Evolutionary conservation across 2,797 vertebrate species (phyloP).

Genomic region (Enteromius treurensis): DNA sequence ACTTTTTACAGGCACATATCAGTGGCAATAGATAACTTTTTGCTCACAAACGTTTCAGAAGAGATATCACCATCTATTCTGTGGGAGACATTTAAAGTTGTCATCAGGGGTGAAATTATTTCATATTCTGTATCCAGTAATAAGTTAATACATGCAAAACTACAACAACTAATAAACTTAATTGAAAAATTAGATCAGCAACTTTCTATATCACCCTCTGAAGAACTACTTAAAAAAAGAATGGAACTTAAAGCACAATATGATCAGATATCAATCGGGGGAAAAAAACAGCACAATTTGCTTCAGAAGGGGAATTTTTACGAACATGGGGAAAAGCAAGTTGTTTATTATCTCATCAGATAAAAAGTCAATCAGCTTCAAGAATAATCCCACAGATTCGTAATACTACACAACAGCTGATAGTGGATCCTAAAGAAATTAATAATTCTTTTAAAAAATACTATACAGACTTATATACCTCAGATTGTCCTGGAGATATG

Average conservation of each 20-base stretch:
- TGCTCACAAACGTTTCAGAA: too few species aligned
- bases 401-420: too few species aligned
- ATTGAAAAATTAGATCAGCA: not conserved
- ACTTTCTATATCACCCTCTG: not conserved
- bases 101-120: constrained; percentile 22
- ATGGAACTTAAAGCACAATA: constrained; percentile 1
- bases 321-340: too few species aligned
- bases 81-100: constrained; percentile 26
- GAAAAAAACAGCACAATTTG: too few species aligned
- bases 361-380: too few species aligned
- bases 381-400: too few species aligned
- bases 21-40: not conserved
- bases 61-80: not conserved
- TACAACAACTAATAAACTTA: not conserved
- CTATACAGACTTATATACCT: too few species aligned
- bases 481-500: too few species aligned
- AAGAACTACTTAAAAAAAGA: constrained; percentile 1
- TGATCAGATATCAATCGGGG: not conserved
- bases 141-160: not conserved
- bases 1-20: constrained; percentile 5
- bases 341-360: too few species aligned
- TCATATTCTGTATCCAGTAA: not conserved
- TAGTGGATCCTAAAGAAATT: too few species aligned
- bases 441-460: too few species aligned
- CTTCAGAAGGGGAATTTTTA: too few species aligned